Evolutionary conservation across 2,888 invertebrate species (phyloP).

Genomic region (Luperina nickerlii): DNA sequence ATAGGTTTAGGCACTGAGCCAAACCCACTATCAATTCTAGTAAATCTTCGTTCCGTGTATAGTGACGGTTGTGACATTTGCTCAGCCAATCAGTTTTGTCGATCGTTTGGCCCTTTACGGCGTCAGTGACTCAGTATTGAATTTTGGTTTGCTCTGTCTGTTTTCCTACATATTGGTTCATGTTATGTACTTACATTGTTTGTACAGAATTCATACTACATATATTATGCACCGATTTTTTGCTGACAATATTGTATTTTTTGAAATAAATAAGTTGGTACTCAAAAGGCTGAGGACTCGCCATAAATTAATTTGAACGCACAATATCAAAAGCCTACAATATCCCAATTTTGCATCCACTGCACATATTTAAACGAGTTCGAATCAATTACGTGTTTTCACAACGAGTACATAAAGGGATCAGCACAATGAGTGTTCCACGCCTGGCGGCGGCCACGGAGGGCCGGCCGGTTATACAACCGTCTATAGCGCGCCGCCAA

Average conservation of each 20-base stretch:
- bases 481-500: conserved; percentile 25
- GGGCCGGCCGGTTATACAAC: conserved; percentile 1
- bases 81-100: conserved; percentile 44
- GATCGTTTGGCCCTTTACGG: conserved; percentile 44
- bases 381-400: conserved; percentile 57
- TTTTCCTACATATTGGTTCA: background rate
- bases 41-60: conserved; percentile 32
- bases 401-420: conserved; percentile 49
- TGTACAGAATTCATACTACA: background rate
- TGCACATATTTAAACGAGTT: conserved; percentile 60
- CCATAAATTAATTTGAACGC: conserved; percentile 21
- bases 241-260: background rate
- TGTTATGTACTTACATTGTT: background rate
- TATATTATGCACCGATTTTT: background rate
- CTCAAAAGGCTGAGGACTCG: background rate
- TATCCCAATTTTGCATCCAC: conserved; percentile 52
- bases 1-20: background rate
- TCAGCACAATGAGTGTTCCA: conserved; percentile 50
- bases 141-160: conserved; percentile 33
- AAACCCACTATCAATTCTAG: conserved; percentile 42
- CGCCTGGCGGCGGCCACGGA: background rate
- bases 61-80: conserved; percentile 47
- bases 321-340: conserved; percentile 36
- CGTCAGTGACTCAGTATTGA: conserved; percentile 43
- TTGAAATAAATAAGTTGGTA: background rate